Base-by-base conservation (phyloP, 23 tunicate species). In the Halocynthia aurantium region DNA sequence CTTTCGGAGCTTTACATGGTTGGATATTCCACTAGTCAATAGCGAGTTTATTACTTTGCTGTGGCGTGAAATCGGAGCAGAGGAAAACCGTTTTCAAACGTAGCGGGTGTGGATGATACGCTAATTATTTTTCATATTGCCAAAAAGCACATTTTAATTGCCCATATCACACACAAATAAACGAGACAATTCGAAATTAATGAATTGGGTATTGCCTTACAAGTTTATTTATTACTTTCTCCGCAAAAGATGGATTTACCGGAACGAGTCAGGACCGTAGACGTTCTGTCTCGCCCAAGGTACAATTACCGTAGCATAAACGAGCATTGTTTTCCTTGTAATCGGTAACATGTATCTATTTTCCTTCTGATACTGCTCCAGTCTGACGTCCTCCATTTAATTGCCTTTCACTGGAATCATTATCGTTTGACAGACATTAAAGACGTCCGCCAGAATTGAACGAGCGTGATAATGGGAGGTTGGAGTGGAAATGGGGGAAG, bases 91-190 rank as follows among this genome's bases (percentile, higher is more conserved):
- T 31, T 31, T 31, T 31, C 44, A 31, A 31, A 31, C 44, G 4
- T 31, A 31, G 44, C 44, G 44, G 44, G 44, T 31, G 62, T 11
- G 63, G 78, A 74, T 74, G 55, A 54, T 74, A 52, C 56, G 78
- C 31, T 49, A 74, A 74, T 74, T 74, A 74, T 74, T 53, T 74
- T 50, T 53, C 78, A 56, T 74, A 74, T 74, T 74, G 21, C 31
- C 44, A 31, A 52, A 54, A 74, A 54, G 17, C 22, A 54, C 6
- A 54, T 74, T 74, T 74, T 74, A 74, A 74, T 74, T 74, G 63
- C 55, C 44, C 44, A 31, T 31, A 31, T 31, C 44, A 31, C 44
- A 31, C 44, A 31, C 44, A 31, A 1, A 31, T 31, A 31, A 31
- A 31, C 44, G 51, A 50, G 62, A 44, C 56, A 74, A 54, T 74